Evolutionary conservation across 2,888 invertebrate species (phyloP), one percentile per base, ranked within the genome.

Genomic region (Drosophila fungiperda): DNA sequence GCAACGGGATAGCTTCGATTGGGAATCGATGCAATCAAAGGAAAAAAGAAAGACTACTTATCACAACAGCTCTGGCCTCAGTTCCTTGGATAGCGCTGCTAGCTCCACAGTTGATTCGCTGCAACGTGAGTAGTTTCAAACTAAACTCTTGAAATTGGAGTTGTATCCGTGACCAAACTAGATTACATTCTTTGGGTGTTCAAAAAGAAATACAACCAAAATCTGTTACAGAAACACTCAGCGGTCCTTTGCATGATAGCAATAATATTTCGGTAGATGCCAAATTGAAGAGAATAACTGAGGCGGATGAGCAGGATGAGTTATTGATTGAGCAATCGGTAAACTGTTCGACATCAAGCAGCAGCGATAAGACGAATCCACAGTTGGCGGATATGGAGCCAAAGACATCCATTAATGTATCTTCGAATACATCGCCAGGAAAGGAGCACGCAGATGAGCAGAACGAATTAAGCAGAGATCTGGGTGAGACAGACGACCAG

Each of bases 1-100:
- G 0, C 78, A 89, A 0, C 86, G 92, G 1, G 93, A 93, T 35
- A 93, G 93, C 68, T 92, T 92, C 58, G 92, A 93, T 72, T 93
- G 93, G 92, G 91, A 92, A 38, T 78, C 80, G 1, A 68, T 92
- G 0, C 81, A 86, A 3, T 76, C 83, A 0, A 92, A 90, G 1
- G 8, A 20, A 45, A 45, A 45, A 20, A 78, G 76, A 0, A 57
- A 67, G 0, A 86, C 77, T 36, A 32, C 80, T n/a, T 66, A 63
- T 49, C 76, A 52, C 12, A 59, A 52, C 0, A 73, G 76, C 8
- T 68, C 71, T 1, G 77, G 66, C 0, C 50, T 73, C 1, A 86
- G 66, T 29, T 73, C 75, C 1, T 29, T 67, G 3, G 76, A 79
- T 9, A 85, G 68, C 17, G 76, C 80, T 1, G 55, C 68, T 7